Evolutionary conservation across 2,113 vertebrate species (phyloP), one percentile per base, ranked within the genome.

Genomic region (Xenus cinereus): DNA sequence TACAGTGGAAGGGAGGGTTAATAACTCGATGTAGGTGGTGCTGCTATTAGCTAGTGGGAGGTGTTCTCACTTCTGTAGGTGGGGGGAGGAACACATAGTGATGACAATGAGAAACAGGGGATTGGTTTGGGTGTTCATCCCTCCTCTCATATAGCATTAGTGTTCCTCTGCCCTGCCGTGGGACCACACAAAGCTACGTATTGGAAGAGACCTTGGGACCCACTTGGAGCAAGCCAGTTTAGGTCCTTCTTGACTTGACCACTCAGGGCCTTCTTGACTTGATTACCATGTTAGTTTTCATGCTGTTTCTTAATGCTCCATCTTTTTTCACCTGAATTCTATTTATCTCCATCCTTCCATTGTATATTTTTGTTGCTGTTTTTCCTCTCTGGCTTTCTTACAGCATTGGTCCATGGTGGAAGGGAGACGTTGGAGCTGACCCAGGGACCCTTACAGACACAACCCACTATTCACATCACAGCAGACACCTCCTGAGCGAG

Each of bases 351-450:
- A 57, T 32, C 18, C 12, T 82, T 78, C 30, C 23, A 16, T 3
- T 68, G 18, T 23, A 8, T 4, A 21, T 69, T 62, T 83, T 46
- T 19, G 1, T 35, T 75, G 28, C 6, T 33, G 2, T 79, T 93
- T 85, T 87, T 24, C 15, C 13, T 41, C 45, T 51, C 32, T 6
- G 10, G n/a, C 35, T 66, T 76, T 74, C 53, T 89, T 89, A 33
- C 46, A 83, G 26, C 26, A 54, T 20, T 1, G 2, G 27, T 15
- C 33, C 35, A 4, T 24, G 56, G 45, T 1, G 5, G 46, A 91
- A 84, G 26, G 2, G 33, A 45, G 20, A 21, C 0, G 0, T 4
- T 30, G n/a, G 53, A 91, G 20, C 39, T 0, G 0, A 45, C 9
- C 10, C n/a, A 48, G 46, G 21, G 11, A 48, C 32, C 11, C 15